Evolutionary conservation across 2,113 vertebrate genomes (phyloP).

Genomic region (Cheirogaleus medius): DNA sequence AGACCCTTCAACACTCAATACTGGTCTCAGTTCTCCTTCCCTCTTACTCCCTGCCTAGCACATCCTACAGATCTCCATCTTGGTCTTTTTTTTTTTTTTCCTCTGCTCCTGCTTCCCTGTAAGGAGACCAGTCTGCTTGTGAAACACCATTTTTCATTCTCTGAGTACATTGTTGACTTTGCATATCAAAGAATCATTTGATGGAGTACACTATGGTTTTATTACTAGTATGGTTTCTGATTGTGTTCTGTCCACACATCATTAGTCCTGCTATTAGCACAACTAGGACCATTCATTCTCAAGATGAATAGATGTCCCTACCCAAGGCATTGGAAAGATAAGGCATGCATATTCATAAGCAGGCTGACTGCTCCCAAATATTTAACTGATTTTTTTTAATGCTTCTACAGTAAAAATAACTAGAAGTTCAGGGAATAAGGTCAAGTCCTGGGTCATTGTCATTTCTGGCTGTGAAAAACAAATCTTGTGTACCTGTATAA

Average conservation of each 20-base stretch:
- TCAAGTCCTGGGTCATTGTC: neutral
- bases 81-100: fast-evolving
- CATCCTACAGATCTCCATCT: neutral
- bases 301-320: constrained; percentile 50
- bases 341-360: neutral
- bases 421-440: neutral
- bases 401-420: neutral
- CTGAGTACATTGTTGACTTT: neutral
- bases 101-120: neutral
- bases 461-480: neutral
- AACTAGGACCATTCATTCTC: constrained; percentile 13
- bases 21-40: neutral
- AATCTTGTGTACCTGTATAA: neutral
- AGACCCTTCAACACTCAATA: neutral
- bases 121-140: neutral
- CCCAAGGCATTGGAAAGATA: neutral
- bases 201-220: neutral
- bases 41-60: neutral
- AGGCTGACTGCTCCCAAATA: neutral
- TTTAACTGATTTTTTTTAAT: neutral
- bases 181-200: neutral
- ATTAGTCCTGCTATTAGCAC: constrained; percentile 21
- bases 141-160: neutral
- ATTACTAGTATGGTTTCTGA: constrained; percentile 7
- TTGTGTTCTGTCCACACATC: constrained; percentile 30